A percentile compares a stretch with the other conserved stretches of the same genome.
Conservation (phyloP, 2,797 vertebrate species). For the Columba guinea region DNA sequence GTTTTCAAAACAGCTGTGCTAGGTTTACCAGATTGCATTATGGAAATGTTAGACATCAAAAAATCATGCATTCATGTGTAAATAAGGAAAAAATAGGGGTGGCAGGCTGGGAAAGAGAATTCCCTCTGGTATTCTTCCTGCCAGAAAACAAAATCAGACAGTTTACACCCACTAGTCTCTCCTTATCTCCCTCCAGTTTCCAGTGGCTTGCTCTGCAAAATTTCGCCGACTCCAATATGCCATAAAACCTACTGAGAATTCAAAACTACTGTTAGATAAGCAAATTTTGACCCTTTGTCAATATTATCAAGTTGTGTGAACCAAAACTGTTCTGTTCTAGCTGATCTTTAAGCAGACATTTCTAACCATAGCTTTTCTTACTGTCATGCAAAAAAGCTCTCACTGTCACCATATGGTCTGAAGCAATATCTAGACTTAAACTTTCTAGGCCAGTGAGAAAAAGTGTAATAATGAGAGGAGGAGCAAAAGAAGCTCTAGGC, state of each 20-base stretch:
- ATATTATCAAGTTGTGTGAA: background rate
- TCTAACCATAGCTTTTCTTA: background rate
- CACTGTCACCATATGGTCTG: slow-evolving; percentile 6
- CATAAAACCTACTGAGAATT: background rate
- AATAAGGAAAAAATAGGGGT: slow-evolving; percentile 33
- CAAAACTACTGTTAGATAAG: background rate
- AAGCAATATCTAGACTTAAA: slow-evolving; percentile 27
- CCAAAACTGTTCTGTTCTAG: background rate
- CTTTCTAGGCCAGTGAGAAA: background rate
- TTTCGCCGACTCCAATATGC: background rate
- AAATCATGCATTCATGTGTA: slow-evolving; percentile 10
- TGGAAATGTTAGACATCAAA: slow-evolving; percentile 10
- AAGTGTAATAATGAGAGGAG: background rate
- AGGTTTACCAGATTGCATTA: slow-evolving; percentile 9
- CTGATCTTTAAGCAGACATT: slow-evolving; percentile 21
- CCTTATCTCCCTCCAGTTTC: slow-evolving; percentile 52
- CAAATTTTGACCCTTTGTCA: background rate
- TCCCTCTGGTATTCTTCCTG: slow-evolving; percentile 67
- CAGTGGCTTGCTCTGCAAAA: slow-evolving; percentile 51
- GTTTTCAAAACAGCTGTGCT: slow-evolving; percentile 36
- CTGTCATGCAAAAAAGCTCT: background rate
- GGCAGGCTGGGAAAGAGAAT: slow-evolving; percentile 62
- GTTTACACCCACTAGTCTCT: slow-evolving; percentile 68
- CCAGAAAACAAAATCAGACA: slow-evolving; percentile 67
- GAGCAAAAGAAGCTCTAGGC: slow-evolving; percentile 1